Percentiles rank a stretch among this genome's conserved stretches.
phyloP scores from a whole-genome alignment of 1,140 invertebrate genomes.

The Philotrypesis tridentata region DNA sequence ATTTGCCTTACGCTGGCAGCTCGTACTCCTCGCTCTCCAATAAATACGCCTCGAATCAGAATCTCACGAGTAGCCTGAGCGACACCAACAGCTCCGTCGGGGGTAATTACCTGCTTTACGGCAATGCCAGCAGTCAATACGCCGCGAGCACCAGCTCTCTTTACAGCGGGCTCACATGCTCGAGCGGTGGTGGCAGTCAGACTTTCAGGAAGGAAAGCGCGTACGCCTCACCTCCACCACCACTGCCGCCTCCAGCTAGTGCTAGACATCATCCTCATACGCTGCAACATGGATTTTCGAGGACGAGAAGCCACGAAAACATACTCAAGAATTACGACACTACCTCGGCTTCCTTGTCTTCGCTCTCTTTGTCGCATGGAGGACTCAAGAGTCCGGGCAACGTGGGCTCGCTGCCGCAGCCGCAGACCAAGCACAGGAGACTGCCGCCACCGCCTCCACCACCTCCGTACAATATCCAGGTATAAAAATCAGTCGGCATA shows the following conservation, averaged over 20 bases:
- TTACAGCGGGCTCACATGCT: constrained; percentile 72
- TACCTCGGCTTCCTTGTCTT: neutral
- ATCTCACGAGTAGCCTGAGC: constrained; percentile 74
- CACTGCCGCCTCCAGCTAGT: constrained; percentile 60
- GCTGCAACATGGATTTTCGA: constrained; percentile 73
- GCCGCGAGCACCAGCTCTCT: constrained; percentile 71
- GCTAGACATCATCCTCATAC: constrained; percentile 70
- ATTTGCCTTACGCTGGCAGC: constrained; percentile 79
- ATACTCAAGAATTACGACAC: constrained; percentile 80
- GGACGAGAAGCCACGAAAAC: constrained; percentile 85
- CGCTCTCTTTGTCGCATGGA: neutral
- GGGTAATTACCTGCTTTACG: constrained; percentile 57
- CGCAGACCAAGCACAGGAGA: constrained; percentile 77
- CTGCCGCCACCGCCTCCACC: constrained; percentile 83
- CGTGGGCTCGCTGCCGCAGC: constrained; percentile 53
- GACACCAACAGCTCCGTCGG: constrained; percentile 58
- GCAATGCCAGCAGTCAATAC: constrained; percentile 68
- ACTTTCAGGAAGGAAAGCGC: constrained; percentile 66
- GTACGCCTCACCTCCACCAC: constrained; percentile 31
- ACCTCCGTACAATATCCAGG: constrained; percentile 78
- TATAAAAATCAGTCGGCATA: constrained; percentile 51
- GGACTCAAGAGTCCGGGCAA: neutral
- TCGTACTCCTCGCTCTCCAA: constrained; percentile 77
- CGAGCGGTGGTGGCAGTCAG: constrained; percentile 68
- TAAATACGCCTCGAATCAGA: constrained; percentile 83